phyloP scores from a whole-genome alignment of 2,797 vertebrate species.

The Notamacropus eugenii region DNA sequence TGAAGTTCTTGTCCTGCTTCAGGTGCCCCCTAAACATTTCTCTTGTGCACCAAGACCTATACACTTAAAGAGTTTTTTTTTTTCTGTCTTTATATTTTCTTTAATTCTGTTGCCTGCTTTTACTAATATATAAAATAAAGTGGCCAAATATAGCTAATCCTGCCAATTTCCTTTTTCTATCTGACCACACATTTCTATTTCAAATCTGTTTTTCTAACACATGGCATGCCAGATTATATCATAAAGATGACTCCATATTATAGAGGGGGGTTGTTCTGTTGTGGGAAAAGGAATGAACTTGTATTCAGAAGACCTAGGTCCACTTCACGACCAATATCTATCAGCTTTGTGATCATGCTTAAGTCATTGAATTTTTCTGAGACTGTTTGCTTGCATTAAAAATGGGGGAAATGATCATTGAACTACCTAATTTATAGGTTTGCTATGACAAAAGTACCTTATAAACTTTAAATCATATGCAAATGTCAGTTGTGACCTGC shows the following conservation, averaged over 20 bases:
- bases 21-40: neutral
- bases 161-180: neutral
- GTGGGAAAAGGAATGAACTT: neutral
- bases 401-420: neutral
- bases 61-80: neutral
- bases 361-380: neutral
- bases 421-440: neutral
- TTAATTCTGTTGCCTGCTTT: neutral
- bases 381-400: neutral
- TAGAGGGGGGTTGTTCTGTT: neutral
- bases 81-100: neutral
- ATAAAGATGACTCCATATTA: neutral
- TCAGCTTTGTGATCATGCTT: neutral
- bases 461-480: neutral
- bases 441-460: neutral
- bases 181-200: neutral
- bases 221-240: neutral
- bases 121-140: neutral
- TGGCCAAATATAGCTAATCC: neutral
- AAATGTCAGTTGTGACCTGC: neutral
- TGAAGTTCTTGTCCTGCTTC: neutral
- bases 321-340: neutral
- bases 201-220: neutral
- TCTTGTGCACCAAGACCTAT: neutral
- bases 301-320: neutral